Base-by-base conservation (phyloP, 1,140 invertebrate species). In the Drosophila ogumai region DNA sequence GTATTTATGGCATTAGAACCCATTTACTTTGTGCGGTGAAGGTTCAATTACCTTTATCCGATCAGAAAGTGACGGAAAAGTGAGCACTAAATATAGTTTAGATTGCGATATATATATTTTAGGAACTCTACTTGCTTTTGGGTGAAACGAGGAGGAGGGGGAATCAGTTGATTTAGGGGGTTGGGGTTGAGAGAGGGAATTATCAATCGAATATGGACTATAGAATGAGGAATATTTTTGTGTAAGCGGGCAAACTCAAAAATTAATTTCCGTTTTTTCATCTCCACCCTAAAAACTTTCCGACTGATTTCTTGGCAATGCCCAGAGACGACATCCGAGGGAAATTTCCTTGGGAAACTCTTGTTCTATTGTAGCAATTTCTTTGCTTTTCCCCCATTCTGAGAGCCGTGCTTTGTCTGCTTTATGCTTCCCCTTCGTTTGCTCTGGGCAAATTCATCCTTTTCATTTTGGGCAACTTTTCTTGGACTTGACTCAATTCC, bases 401-500 rank as follows among this genome's bases (percentile, higher is more conserved):
- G 63, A 22, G 32, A 52, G 46, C 34, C 25, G 1, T 31, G 50
- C 36, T 56, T 68, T 55, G 46, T 67, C 40, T 38, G 38, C 75
- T 55, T 36, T 19, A 13, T 57, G 49, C 22, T 56, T 72, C 47
- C 67, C 57, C 58, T 56, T 71, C 52, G 57, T 58, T 72, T 72
- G 44, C 68, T 58, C 43, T 38, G 25, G 41, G 41, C 66, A 71
- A 49, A 72, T 72, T 71, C 43, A 72, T 72, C 52, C 66, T 74
- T 61, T 67, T 46, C 44, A 41, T 58, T 69, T 44, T 56, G 59
- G 43, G 49, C 40, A 46, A 34, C 55, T 60, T 58, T 76, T 58
- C 61, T 57, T 75, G 56, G 74, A 77, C 76, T 80, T 68, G 57
- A 81, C 54, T 81, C 82, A 71, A 71, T 87, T 79, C 69, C 82